Evolutionary conservation across 2,888 invertebrate species (phyloP).

Genomic region (Sarcophaga rosellei): DNA sequence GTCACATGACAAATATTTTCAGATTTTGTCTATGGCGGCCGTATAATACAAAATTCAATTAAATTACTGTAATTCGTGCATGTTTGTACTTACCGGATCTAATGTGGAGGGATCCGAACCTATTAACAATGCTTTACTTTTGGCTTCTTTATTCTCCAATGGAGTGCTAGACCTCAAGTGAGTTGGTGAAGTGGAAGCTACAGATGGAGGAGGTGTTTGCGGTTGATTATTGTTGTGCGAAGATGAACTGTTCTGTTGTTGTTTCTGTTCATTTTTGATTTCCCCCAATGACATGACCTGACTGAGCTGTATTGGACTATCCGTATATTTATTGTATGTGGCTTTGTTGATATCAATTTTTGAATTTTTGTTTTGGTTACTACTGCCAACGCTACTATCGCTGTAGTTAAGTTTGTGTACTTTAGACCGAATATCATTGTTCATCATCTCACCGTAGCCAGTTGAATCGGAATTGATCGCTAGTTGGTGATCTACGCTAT

Average conservation of each 20-base stretch:
- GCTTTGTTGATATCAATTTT: conserved; percentile 73
- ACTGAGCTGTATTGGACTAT: conserved; percentile 77
- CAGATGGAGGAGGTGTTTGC: conserved; percentile 62
- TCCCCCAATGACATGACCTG: conserved; percentile 72
- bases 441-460: conserved; percentile 81
- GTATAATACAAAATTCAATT: too few relatives aligned
- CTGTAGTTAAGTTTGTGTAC: conserved; percentile 60
- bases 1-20: too few relatives aligned
- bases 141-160: conserved; percentile 77
- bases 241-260: conserved; percentile 35
- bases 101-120: conserved; percentile 86
- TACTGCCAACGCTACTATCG: conserved; percentile 70
- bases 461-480: conserved; percentile 76
- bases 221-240: conserved; percentile 62
- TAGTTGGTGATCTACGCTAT: conserved; percentile 76
- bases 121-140: conserved; percentile 85
- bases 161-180: conserved; percentile 63
- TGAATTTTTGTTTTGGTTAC: conserved; percentile 48
- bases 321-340: conserved; percentile 80
- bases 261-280: conserved; percentile 68
- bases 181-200: conserved; percentile 67
- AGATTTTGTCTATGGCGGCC: too few relatives aligned
- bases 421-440: conserved; percentile 76
- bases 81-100: conserved; percentile 84
- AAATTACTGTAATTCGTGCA: not conserved